Percentiles rank a stretch among this genome's conserved stretches.
Conservation (phyloP, 2,888 invertebrate genomes). For the Blera fallax region DNA sequence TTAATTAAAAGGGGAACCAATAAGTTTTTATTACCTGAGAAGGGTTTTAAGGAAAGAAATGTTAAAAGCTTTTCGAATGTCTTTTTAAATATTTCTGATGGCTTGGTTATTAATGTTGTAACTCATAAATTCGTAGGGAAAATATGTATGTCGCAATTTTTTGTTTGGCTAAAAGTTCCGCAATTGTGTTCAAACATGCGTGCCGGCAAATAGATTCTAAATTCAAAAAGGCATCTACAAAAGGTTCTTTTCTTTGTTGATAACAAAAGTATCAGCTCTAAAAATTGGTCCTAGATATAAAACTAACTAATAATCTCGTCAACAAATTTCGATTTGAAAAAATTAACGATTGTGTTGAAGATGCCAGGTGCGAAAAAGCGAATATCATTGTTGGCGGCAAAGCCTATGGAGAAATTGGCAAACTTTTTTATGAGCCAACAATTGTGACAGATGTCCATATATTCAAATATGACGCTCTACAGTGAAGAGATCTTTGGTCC, state of each 20-base stretch:
- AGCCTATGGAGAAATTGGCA: constrained; percentile 85
- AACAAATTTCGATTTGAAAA: constrained; percentile 92
- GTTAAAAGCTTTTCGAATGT: too few species aligned
- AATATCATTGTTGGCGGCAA: constrained; percentile 90
- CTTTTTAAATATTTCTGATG: too few species aligned
- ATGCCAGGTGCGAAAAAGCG: constrained; percentile 94
- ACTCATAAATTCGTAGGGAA: too few species aligned
- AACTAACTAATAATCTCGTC: constrained; percentile 88
- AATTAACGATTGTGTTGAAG: constrained; percentile 90
- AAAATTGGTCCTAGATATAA: constrained; percentile 91
- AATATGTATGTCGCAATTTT: too few species aligned
- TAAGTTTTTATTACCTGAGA: too few species aligned
- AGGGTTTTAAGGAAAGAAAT: too few species aligned
- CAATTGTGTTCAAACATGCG: constrained; percentile 98
- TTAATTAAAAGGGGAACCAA: too few species aligned
- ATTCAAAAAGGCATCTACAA: constrained; percentile 91
- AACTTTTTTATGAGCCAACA: constrained; percentile 94
- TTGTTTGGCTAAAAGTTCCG: constrained; percentile 97
- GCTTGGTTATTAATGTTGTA: too few species aligned
- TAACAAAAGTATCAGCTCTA: constrained; percentile 86
- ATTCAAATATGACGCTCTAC: constrained; percentile 90
- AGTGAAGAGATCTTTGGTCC: constrained; percentile 98
- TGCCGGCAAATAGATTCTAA: constrained; percentile 95
- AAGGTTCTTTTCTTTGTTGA: constrained; percentile 88
- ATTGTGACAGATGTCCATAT: constrained; percentile 91